A percentile compares a stretch with the other conserved stretches of the same genome.
Conservation (phyloP, 2,797 vertebrate species). For the Anomalospiza imberbis region DNA sequence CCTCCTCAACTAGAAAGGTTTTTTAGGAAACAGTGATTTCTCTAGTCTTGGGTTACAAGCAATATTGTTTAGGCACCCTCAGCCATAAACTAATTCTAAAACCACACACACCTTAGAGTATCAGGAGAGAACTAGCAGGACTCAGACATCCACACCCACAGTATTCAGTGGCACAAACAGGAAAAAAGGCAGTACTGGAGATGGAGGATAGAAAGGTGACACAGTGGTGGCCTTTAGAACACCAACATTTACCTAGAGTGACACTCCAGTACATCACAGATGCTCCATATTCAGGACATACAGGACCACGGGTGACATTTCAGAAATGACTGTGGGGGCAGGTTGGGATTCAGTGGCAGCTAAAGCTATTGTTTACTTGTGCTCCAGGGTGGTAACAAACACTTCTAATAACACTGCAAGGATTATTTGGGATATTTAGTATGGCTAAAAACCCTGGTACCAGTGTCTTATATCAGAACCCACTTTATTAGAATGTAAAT, state of each 20-base stretch:
- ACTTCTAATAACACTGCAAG: not conserved
- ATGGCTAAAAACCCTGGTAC: constrained; percentile 59
- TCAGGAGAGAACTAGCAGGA: not conserved
- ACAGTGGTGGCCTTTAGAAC: not conserved
- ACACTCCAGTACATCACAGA: not conserved
- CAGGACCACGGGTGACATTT: not conserved
- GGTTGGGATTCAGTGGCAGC: not conserved
- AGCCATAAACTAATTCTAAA: constrained; percentile 17
- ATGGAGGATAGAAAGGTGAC: not conserved
- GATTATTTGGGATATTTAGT: constrained; percentile 2
- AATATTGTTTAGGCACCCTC: constrained; percentile 16
- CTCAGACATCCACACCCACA: not conserved
- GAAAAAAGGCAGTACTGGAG: constrained; percentile 13
- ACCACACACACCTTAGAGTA: not conserved
- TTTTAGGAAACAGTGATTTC: not conserved
- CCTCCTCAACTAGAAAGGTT: not conserved
- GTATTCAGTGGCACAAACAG: not conserved
- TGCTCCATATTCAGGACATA: not conserved
- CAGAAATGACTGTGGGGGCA: not conserved
- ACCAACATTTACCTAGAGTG: not conserved
- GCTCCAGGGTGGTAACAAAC: constrained; percentile 27
- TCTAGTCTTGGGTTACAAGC: constrained; percentile 1
- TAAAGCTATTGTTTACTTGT: not conserved
- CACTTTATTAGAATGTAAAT: constrained; percentile 66
- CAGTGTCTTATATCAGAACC: constrained; percentile 68